These are phyloP conservation scores for Anisognathus igniventris DNA, from an alignment of 2,797 vertebrate species.

Conservation along the genomic window DNA sequence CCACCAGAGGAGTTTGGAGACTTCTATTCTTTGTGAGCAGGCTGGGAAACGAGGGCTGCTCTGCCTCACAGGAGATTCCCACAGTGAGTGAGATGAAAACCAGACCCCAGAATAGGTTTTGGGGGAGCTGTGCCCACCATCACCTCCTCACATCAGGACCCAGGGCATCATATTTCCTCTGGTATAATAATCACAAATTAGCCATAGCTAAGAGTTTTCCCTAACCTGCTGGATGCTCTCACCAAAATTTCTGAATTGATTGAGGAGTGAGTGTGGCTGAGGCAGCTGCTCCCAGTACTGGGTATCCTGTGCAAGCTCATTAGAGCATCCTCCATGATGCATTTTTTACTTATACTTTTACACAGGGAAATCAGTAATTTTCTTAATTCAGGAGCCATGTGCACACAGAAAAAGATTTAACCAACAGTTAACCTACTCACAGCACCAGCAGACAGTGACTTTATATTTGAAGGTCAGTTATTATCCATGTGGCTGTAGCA, in stretches of 20 bases:
- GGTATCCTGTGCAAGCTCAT: not conserved
- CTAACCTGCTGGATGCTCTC: not conserved
- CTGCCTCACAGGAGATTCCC: not conserved
- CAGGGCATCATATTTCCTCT: not conserved
- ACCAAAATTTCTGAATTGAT: not conserved
- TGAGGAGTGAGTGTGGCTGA: not conserved
- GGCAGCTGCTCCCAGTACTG: not conserved
- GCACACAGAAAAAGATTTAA: not conserved
- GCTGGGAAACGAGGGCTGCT: not conserved
- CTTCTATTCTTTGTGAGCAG: not conserved
- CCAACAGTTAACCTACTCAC: not conserved
- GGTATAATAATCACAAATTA: not conserved
- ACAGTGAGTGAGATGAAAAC: not conserved
- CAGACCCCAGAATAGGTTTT: fast-evolving
- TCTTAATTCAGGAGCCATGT: not conserved
- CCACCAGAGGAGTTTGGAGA: not conserved
- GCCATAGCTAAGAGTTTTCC: not conserved
- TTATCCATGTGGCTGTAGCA: not conserved
- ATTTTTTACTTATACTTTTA: not conserved
- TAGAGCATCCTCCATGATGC: not conserved
- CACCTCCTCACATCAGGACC: not conserved
- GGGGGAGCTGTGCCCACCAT: not conserved
- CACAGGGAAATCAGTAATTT: not conserved
- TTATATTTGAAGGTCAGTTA: not conserved
- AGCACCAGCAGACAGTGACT: not conserved